A percentile compares a stretch with the other conserved stretches of the same genome.
Conservation (phyloP, 1,140 invertebrate genomes). For the Pseudomyrmex cubaensis region DNA sequence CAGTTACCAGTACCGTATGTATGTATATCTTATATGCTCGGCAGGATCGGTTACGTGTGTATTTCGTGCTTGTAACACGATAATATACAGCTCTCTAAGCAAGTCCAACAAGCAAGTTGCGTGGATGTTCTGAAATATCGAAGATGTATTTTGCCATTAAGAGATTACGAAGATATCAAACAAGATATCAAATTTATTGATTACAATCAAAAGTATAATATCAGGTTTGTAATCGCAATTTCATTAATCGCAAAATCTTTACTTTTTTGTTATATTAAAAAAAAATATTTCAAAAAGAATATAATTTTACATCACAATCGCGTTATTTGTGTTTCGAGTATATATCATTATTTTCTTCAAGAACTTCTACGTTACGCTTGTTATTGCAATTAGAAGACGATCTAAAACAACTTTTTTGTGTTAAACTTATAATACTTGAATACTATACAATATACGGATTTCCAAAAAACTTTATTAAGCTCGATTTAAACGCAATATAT, state of each 20-base stretch:
- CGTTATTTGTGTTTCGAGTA: too few relatives aligned
- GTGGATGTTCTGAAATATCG: neutral
- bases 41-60: constrained; percentile 55
- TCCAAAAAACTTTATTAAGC: constrained; percentile 38
- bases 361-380: neutral
- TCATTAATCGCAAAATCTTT: too few relatives aligned
- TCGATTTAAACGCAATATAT: neutral
- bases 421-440: constrained; percentile 39
- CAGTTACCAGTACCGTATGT: constrained; percentile 27
- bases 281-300: too few relatives aligned
- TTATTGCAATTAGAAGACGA: neutral
- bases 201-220: neutral
- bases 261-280: too few relatives aligned
- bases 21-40: constrained; percentile 63
- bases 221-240: too few relatives aligned
- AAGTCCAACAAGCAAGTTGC: constrained; percentile 47
- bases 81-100: constrained; percentile 63
- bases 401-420: constrained; percentile 4
- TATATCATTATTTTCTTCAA: neutral
- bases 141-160: constrained; percentile 21
- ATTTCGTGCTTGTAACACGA: constrained; percentile 67
- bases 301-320: too few relatives aligned
- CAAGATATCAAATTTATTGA: neutral
- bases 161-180: neutral
- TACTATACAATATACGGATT: constrained; percentile 29